A percentile compares a stretch with the other conserved stretches of the same genome.
These are phyloP conservation scores for Enteromius mattozi DNA, from an alignment of 2,797 vertebrate genomes.

Conservation along the genomic window DNA sequence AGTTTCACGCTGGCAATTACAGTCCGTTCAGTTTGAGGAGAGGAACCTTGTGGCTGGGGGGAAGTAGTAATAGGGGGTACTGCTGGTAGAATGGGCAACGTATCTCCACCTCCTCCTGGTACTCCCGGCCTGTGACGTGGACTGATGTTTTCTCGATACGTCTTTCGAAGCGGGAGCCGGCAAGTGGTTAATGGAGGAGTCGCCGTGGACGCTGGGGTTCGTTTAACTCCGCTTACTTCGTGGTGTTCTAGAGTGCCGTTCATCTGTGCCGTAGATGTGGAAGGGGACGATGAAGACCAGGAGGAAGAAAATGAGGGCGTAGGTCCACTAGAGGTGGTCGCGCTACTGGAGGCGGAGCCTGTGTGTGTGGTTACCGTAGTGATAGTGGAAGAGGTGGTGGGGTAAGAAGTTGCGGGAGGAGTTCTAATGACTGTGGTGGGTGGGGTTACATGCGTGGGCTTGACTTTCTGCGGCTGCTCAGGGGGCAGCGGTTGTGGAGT, in stretches of 20 bases:
- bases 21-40: constrained; percentile 72
- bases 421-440: constrained; percentile 75
- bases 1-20: constrained; percentile 83
- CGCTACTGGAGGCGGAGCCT: constrained; percentile 12
- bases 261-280: constrained; percentile 75
- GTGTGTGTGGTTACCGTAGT: constrained; percentile 63
- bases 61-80: constrained; percentile 59
- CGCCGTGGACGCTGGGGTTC: constrained; percentile 71
- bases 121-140: constrained; percentile 77
- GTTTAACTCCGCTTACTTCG: constrained; percentile 67
- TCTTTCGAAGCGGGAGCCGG: constrained; percentile 89
- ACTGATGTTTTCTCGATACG: constrained; percentile 88
- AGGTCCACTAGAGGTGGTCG: constrained; percentile 48
- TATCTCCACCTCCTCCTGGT: constrained; percentile 74
- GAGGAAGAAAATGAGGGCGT: constrained; percentile 65
- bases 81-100: constrained; percentile 68
- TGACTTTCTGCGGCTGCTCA: constrained; percentile 62
- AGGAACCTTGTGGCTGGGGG: constrained; percentile 67
- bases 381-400: constrained; percentile 64
- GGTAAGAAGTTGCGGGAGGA: constrained; percentile 69
- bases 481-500: constrained; percentile 67
- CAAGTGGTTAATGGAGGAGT: constrained; percentile 78
- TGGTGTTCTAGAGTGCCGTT: constrained; percentile 87
- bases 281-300: constrained; percentile 65
- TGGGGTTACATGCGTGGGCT: constrained; percentile 54